Base-by-base conservation (phyloP, 2,888 invertebrate genomes). In the Ditula angustiorana region DNA sequence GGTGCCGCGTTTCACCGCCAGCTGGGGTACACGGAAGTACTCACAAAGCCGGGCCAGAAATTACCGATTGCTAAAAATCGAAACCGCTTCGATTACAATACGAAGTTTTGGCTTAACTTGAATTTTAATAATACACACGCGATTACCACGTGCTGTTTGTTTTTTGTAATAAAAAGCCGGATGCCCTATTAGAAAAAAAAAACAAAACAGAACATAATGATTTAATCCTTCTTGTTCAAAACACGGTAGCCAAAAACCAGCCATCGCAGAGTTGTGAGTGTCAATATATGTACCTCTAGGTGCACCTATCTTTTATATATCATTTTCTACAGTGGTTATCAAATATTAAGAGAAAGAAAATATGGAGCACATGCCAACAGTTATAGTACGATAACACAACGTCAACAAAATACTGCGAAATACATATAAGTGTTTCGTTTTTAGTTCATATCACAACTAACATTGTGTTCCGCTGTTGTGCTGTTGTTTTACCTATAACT, bases 11-110 rank as follows among this genome's bases (percentile, higher is more conserved):
- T 88, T 88, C 88, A 72, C 86, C 79, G 84, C 76, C 91, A 92
- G 89, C 81, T 91, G 92, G 83, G 68, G 73, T 69, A 87, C 77
- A 82, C 86, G 89, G 87, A 90, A 89, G 88, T 86, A 75, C 71
- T 67, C 75, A 85, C 83, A 87, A 85, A 80, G 76, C 75, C 72
- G 59, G 68, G 70, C 76, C 78, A 76, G 75, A 80, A 86, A 86
- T 86, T 84, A 79, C 75, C 71, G 71, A 83, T 86, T 82, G 83
- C 82, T 83, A 81, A 90, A 87, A 86, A 83, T 85, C 74, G 76
- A 79, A 80, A 84, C 76, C 76, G 63, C 73, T 76, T 68, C 68
- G 68, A 75, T 76, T 77, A 77, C 75, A 77, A 72, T 76, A 74
- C 53, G 68, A 74, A 74, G 70, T 68, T 75, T 73, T 71, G 67